Base-by-base conservation (phyloP, 2,888 invertebrate species). In the Drosophila vallismaia region DNA sequence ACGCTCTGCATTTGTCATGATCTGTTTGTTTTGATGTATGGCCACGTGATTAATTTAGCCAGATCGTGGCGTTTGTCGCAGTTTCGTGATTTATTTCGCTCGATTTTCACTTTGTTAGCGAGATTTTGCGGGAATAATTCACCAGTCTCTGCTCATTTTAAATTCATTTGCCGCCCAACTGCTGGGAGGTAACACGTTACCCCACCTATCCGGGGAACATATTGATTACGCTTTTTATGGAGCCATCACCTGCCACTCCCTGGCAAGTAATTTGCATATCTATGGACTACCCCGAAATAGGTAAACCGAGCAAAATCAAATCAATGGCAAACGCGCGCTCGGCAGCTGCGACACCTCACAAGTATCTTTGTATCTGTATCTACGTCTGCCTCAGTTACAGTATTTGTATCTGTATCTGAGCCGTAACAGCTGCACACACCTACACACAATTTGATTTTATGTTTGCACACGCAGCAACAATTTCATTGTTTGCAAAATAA, bases 401-500 rank as follows among this genome's bases (percentile, higher is more conserved):
- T 44, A 31, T 28, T 28, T 58, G 54, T 54, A 29, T 55, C 54
- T 60, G 57, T 64, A 50, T 59, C 51, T 71, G 29, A n/a, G 45
- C 49, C 73, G 75, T 55, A 63, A 44, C 68, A 56, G 36, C 60
- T 71, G 60, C 51, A 59, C 52, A 69, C 55, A 59, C 57, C 58
- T 74, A 77, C 59, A 62, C 68, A 75, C 84, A 83, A 85, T 85
- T 85, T 81, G 84, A 85, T 85, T 85, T 85, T 83, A 83, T 85
- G 84, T 85, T 86, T 85, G 84, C 78, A 84, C 84, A 82, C 85
- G 80, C 79, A 88, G 81, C 81, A 88, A 86, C 86, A 89, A 89
- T 89, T 89, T 87, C 89, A 89, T 89, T 89, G 89, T 89, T 85
- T 89, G 89, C 89, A 85, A 89, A 89, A 89, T 89, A 89, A 90